Conservation (phyloP, 2,113 vertebrate species). For the Myotis yumanensis region DNA sequence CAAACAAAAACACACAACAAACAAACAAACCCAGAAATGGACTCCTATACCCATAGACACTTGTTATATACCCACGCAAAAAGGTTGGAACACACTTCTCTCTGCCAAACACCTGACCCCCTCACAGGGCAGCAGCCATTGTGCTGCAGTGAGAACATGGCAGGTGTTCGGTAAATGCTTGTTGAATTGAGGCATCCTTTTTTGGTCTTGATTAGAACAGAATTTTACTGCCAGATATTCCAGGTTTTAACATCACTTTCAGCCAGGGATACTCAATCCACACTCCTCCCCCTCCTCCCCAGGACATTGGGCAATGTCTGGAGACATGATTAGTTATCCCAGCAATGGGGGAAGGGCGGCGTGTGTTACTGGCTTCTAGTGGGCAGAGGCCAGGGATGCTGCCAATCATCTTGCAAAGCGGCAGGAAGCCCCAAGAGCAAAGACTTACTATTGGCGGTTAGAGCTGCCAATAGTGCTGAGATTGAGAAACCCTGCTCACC, state of each 20-base stretch:
- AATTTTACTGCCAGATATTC: background rate
- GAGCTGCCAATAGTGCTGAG: background rate
- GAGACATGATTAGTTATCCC: background rate
- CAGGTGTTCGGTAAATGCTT: background rate
- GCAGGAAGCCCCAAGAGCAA: background rate
- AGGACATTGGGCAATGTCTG: background rate
- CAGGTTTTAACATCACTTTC: background rate
- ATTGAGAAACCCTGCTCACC: background rate
- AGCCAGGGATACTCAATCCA: background rate
- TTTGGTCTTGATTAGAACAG: background rate
- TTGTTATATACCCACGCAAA: background rate
- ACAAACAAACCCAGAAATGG: background rate
- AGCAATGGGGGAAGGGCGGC: fast-evolving
- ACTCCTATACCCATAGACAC: background rate
- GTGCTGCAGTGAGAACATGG: background rate
- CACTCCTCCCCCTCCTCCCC: background rate
- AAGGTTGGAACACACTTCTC: background rate
- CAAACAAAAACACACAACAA: too few relatives aligned
- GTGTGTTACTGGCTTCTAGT: background rate
- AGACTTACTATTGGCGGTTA: background rate
- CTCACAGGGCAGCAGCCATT: background rate
- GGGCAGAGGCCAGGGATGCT: background rate
- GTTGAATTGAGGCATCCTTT: background rate
- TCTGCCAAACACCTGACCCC: too few relatives aligned
- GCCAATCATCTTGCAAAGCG: background rate